These are phyloP conservation scores for Cyclura pinguis DNA, from an alignment of 2,797 vertebrate species.

Conservation along the genomic window DNA sequence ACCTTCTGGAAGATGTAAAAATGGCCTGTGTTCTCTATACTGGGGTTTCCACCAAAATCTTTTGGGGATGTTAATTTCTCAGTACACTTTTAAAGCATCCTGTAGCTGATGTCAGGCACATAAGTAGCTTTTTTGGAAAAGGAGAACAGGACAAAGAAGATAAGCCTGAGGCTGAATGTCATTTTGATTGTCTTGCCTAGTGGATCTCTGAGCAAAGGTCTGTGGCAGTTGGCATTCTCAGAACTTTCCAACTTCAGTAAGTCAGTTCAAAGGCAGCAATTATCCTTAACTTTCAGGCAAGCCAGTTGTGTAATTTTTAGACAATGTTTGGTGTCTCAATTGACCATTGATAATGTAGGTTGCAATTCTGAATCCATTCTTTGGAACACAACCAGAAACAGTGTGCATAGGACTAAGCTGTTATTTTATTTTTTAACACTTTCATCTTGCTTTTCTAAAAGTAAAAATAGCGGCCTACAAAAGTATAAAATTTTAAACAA, in stretches of 20 bases:
- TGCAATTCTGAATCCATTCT: background rate
- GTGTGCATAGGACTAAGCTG: background rate
- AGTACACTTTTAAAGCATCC: background rate
- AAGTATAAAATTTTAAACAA: background rate
- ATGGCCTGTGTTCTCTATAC: accelerated
- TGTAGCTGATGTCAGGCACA: background rate
- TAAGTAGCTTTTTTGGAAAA: background rate
- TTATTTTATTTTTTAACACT: background rate
- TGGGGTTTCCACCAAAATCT: background rate
- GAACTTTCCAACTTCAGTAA: background rate
- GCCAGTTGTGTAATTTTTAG: background rate
- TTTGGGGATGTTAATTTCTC: slow-evolving; percentile 4
- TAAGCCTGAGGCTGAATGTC: background rate
- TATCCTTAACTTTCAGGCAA: background rate
- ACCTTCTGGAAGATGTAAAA: background rate
- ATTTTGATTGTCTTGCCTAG: slow-evolving; percentile 26
- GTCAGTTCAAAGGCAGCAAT: slow-evolving; percentile 10
- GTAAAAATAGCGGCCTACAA: background rate
- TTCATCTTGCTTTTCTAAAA: background rate
- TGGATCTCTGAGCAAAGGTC: background rate
- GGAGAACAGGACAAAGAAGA: background rate
- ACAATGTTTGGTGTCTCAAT: background rate
- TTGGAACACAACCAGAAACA: no score
- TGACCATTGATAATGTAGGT: background rate
- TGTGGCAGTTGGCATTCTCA: background rate